Percentiles rank a stretch among this genome's conserved stretches.
phyloP scores from a whole-genome alignment of 2,888 invertebrate species.

The Sceliomorpha sp. region DNA sequence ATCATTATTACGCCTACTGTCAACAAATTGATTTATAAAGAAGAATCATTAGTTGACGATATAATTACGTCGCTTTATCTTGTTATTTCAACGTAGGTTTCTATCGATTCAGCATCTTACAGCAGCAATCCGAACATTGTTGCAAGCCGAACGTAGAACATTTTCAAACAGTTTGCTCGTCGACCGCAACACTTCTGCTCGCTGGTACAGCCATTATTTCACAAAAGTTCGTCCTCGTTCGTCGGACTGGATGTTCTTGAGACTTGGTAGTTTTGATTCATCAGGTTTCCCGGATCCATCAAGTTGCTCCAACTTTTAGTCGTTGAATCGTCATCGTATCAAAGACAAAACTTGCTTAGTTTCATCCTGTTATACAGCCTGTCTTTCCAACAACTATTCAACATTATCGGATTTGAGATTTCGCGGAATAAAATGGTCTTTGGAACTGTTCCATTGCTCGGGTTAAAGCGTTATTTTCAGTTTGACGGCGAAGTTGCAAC shows the following conservation, averaged over 20 bases:
- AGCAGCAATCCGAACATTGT: slow-evolving; percentile 1
- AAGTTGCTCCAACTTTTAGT: slow-evolving; percentile 36
- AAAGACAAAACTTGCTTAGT: slow-evolving; percentile 43
- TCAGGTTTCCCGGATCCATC: slow-evolving; percentile 45
- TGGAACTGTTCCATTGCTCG: slow-evolving; percentile 34
- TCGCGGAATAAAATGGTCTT: slow-evolving; percentile 39
- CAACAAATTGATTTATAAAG: no score
- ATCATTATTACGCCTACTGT: no score
- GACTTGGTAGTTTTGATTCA: slow-evolving; percentile 43
- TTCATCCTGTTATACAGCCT: slow-evolving; percentile 46
- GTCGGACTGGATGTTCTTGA: slow-evolving; percentile 18
- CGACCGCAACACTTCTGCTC: slow-evolving; percentile 18
- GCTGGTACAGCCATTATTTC: slow-evolving; percentile 28
- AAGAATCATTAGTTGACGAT: no score
- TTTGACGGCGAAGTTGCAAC: slow-evolving; percentile 29
- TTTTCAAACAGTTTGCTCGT: slow-evolving; percentile 12
- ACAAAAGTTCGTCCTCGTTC: slow-evolving; percentile 25
- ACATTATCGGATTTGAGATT: slow-evolving; percentile 45
- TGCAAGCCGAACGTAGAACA: slow-evolving; percentile 3
- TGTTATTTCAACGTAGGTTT: no score
- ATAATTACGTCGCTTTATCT: no score
- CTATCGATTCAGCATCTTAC: no score
- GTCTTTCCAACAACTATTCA: slow-evolving; percentile 37
- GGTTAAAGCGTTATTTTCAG: slow-evolving; percentile 39
- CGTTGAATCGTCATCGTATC: slow-evolving; percentile 49